A percentile compares a stretch with the other conserved stretches of the same genome.
These are phyloP conservation scores for Condylostylus longicornis DNA, from an alignment of 1,140 invertebrate species.

Conservation along the genomic window DNA sequence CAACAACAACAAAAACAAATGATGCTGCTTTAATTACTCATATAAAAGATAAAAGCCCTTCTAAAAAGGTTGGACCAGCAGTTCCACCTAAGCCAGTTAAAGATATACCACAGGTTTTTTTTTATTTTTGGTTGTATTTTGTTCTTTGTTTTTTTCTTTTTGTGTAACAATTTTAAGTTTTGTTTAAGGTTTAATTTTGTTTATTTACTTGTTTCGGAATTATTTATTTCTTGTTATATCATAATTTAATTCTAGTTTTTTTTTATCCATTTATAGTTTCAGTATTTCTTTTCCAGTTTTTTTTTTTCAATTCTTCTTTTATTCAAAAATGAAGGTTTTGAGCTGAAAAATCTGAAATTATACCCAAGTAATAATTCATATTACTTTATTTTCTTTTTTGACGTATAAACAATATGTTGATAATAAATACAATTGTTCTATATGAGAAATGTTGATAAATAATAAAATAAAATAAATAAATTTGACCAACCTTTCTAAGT, in stretches of 20 bases:
- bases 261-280: slow-evolving; percentile 14
- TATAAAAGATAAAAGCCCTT: background rate
- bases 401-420: too few relatives aligned
- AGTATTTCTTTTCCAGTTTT: too few relatives aligned
- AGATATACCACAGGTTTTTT: slow-evolving; percentile 36
- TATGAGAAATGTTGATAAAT: too few relatives aligned
- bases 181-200: slow-evolving; percentile 17
- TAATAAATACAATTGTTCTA: too few relatives aligned
- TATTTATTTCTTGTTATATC: slow-evolving; percentile 24
- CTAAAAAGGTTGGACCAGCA: slow-evolving; percentile 55
- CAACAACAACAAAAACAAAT: background rate
- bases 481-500: too few relatives aligned
- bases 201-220: background rate
- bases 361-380: too few relatives aligned
- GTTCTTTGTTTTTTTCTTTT: slow-evolving; percentile 4
- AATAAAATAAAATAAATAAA: too few relatives aligned
- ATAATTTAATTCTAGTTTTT: slow-evolving; percentile 35
- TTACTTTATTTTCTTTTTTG: too few relatives aligned
- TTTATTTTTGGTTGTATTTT: slow-evolving; percentile 5
- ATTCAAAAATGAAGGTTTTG: too few relatives aligned
- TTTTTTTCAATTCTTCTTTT: too few relatives aligned
- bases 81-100: slow-evolving; percentile 53
- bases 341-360: too few relatives aligned
- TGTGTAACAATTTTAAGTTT: slow-evolving; percentile 1
- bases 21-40: background rate